A percentile compares a stretch with the other conserved stretches of the same genome.
These are phyloP conservation scores for Daubentonia madagascariensis DNA, from an alignment of 2,113 vertebrate genomes.

Conservation along the genomic window DNA sequence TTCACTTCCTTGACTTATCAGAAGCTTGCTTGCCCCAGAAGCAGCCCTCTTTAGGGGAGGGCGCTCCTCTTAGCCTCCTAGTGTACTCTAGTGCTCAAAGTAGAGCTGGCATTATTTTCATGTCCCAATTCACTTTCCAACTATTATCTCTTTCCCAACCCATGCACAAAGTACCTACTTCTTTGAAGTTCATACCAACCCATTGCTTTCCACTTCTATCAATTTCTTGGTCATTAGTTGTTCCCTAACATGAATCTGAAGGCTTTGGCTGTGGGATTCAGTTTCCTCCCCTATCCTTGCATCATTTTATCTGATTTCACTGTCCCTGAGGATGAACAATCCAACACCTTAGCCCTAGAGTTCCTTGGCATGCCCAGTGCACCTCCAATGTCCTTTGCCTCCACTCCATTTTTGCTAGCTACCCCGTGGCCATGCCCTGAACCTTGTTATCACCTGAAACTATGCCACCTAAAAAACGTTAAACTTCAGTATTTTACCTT, in stretches of 20 bases:
- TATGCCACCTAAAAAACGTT: not conserved
- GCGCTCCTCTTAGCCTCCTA: not conserved
- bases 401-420: not conserved
- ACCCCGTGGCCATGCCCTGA: not conserved
- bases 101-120: not conserved
- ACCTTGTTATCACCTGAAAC: not conserved
- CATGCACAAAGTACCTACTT: too few relatives aligned
- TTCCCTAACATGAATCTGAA: not conserved
- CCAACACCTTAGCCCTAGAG: not conserved
- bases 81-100: not conserved
- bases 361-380: not conserved
- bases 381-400: not conserved
- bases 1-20: not conserved
- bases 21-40: not conserved
- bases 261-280: not conserved
- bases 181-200: not conserved
- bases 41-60: not conserved
- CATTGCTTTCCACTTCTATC: not conserved
- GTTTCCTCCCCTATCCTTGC: not conserved
- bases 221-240: not conserved
- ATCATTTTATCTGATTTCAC: not conserved
- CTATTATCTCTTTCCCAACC: not conserved
- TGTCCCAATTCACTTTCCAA: not conserved
- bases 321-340: not conserved
- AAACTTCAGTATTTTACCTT: too few relatives aligned